Evolutionary conservation across 2,113 vertebrate species (phyloP), one percentile per base, ranked within the genome.

Genomic region (Cyprinodon variegatus): DNA sequence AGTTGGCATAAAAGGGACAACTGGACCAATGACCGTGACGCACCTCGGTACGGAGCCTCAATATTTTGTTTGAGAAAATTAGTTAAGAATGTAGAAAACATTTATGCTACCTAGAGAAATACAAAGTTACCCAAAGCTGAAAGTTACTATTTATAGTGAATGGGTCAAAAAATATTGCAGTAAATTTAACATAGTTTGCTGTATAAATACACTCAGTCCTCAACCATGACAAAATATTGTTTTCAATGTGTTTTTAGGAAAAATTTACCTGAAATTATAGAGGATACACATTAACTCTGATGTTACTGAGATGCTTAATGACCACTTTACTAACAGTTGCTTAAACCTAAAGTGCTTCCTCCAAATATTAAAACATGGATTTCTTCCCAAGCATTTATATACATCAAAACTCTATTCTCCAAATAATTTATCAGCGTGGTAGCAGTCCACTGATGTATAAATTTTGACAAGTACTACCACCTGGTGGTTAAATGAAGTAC

Each of bases 1-100:
- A 99, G 96, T 57, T 99, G 97, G 97, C 94, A 98, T 74, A 94
- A 95, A 74, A 97, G 96, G 79, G 96, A 99, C 84, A 97, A 98
- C 65, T 94, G 95, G 67, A 90, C 91, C 6, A 91, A 93, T 74
- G 93, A 94, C 77, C 93, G 92, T 7, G 90, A 94, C 17, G 91
- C 93, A 12, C 98, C 98, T 66, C 96, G 96, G 98, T 89, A 76
- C 11, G 66, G 61, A 50, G 39, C 36, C 17, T 20, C 41, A 53
- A 11, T 59, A 4, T 40, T 12, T 38, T 48, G 39, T 45, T 62
- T 11, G 1, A 4, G 41, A 14, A 74, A 14, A 15, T 39, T 7
- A 65, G 20, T 22, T 22, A 39, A n/a, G 20, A 40, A 37, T 46
- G 41, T 10, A 8, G 1, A 48, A 37, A 43, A 12, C 17, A 40